A percentile compares a stretch with the other conserved stretches of the same genome.
phyloP scores from a whole-genome alignment of 2,113 vertebrate species.

The Lynx canadensis region DNA sequence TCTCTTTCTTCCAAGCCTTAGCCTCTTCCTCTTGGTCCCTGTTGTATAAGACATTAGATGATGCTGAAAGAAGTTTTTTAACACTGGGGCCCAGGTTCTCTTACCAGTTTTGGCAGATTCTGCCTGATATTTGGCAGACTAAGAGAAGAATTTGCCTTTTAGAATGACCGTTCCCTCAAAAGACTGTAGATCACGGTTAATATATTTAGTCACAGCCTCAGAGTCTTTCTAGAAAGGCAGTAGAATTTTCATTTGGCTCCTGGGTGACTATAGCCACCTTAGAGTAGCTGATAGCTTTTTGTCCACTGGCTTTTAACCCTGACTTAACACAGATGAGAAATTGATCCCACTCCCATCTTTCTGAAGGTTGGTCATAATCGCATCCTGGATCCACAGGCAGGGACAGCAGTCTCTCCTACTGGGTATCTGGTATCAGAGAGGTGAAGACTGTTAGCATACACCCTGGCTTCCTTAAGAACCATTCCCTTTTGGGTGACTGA shows the following conservation, averaged over 20 bases:
- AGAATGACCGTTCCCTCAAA: background rate
- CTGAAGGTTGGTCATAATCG: background rate
- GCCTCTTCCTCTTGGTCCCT: background rate
- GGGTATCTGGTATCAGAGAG: background rate
- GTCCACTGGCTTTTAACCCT: background rate
- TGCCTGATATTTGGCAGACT: background rate
- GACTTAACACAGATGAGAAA: background rate
- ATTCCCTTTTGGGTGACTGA: background rate
- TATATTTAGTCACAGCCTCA: background rate
- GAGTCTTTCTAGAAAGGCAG: background rate
- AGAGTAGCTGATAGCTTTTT: background rate
- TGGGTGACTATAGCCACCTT: background rate
- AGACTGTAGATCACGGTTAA: background rate
- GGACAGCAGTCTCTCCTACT: background rate
- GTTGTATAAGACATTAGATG: background rate
- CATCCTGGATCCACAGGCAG: background rate
- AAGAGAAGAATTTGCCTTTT: background rate
- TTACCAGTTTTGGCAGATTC: background rate
- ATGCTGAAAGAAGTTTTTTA: background rate
- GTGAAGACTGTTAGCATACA: background rate
- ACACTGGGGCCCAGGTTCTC: background rate
- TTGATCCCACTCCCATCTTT: background rate
- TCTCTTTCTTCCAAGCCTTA: background rate
- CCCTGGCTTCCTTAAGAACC: background rate
- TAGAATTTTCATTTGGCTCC: background rate